Evolutionary conservation across 2,797 vertebrate genomes (phyloP).

Genomic region (Poecile montanus): DNA sequence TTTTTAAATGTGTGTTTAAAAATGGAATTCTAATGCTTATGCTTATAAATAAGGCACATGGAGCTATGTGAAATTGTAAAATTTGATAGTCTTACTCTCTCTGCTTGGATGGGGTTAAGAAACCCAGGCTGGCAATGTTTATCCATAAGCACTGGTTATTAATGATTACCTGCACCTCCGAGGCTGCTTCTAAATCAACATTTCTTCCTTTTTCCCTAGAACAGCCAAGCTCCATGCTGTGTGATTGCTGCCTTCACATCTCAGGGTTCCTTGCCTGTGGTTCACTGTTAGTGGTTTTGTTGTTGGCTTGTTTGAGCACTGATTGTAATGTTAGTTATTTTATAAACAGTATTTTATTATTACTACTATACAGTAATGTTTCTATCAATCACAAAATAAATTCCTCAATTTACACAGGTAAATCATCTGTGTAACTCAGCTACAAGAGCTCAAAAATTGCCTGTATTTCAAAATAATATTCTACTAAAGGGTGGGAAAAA

Average conservation of each 20-base stretch:
- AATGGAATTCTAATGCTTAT: background rate
- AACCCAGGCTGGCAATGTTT: background rate
- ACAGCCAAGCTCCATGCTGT: background rate
- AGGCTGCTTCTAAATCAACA: background rate
- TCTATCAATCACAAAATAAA: conserved; percentile 24
- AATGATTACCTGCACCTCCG: conserved; percentile 1
- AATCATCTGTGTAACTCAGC: background rate
- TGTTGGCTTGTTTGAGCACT: background rate
- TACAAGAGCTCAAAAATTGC: background rate
- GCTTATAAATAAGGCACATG: background rate
- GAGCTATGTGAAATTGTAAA: background rate
- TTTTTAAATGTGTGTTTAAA: background rate
- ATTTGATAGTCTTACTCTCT: background rate
- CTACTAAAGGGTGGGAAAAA: background rate
- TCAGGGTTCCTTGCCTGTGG: background rate
- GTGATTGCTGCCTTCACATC: background rate
- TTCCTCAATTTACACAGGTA: background rate
- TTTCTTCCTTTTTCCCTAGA: background rate
- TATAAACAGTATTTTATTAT: conserved; percentile 32
- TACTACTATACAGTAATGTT: background rate
- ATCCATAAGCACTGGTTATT: background rate
- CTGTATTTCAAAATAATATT: background rate
- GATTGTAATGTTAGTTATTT: conserved; percentile 23
- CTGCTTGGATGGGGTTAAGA: background rate
- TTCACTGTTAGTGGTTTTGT: conserved; percentile 1